phyloP scores from a whole-genome alignment of 2,888 invertebrate species.

The Lysandra coridon region DNA sequence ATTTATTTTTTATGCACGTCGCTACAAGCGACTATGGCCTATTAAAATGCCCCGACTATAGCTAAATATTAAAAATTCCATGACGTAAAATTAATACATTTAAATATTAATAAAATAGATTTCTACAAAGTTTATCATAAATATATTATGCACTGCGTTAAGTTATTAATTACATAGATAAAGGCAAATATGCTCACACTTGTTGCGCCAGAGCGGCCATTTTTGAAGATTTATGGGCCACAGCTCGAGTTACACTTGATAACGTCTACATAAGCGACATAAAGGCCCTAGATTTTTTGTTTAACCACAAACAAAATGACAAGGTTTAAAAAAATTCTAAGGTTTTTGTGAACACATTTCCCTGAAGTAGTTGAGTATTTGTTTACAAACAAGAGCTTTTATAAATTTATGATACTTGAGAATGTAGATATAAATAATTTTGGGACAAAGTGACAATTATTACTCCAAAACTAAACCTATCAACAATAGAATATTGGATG shows the following conservation, averaged over 20 bases:
- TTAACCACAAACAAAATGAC: conserved; percentile 55
- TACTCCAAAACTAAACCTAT: not conserved
- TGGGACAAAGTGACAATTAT: not conserved
- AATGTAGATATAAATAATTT: not conserved
- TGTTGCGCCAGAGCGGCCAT: conserved; percentile 70
- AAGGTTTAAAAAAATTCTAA: conserved; percentile 44
- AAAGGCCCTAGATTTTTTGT: conserved; percentile 52
- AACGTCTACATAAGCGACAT: conserved; percentile 61
- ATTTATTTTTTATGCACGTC: no score
- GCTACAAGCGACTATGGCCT: no score
- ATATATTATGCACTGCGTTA: not conserved
- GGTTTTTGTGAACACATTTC: conserved; percentile 22
- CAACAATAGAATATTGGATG: not conserved
- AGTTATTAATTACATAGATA: conserved; percentile 30
- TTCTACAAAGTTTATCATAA: not conserved
- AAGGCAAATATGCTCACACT: conserved; percentile 52
- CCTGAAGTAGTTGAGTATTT: not conserved
- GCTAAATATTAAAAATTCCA: not conserved
- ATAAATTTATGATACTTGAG: not conserved
- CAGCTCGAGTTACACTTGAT: conserved; percentile 71
- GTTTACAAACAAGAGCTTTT: not conserved
- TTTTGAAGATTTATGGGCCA: conserved; percentile 70
- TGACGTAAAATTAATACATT: not conserved
- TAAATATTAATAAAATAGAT: not conserved
- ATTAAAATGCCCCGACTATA: no score